Percentiles rank a stretch among this genome's conserved stretches.
These are phyloP conservation scores for Campodea augens DNA, from an alignment of 1,140 invertebrate species.

Conservation along the genomic window DNA sequence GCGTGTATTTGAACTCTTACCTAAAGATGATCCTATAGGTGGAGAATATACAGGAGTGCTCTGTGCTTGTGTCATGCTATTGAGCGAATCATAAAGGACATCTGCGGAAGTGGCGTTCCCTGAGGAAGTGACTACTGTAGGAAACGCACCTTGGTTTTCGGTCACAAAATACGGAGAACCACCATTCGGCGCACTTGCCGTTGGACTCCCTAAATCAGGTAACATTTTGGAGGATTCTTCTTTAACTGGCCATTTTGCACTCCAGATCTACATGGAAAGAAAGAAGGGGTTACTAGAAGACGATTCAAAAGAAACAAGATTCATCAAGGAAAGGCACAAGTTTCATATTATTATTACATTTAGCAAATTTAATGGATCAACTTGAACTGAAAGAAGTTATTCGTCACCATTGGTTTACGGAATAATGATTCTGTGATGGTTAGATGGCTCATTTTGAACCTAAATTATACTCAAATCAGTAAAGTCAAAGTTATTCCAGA, in stretches of 20 bases:
- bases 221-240: conserved; percentile 72
- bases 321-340: too few relatives aligned
- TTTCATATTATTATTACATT: too few relatives aligned
- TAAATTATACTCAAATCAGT: too few relatives aligned
- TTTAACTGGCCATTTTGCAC: conserved; percentile 59
- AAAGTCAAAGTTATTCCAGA: too few relatives aligned
- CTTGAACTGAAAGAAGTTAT: too few relatives aligned
- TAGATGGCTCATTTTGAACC: too few relatives aligned
- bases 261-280: conserved; percentile 45
- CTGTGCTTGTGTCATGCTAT: conserved; percentile 49
- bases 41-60: conserved; percentile 50
- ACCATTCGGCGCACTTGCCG: conserved; percentile 21
- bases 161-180: conserved; percentile 27
- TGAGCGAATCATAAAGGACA: conserved; percentile 50
- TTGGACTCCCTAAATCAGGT: conserved; percentile 49
- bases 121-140: conserved; percentile 34
- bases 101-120: conserved; percentile 33
- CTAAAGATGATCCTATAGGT: conserved; percentile 47
- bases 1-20: conserved; percentile 33
- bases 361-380: too few relatives aligned
- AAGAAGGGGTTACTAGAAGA: conserved; percentile 9
- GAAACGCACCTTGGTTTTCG: conserved; percentile 29
- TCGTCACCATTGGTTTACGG: too few relatives aligned
- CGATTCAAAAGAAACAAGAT: too few relatives aligned
- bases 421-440: too few relatives aligned